Conservation (phyloP, 2,888 invertebrate genomes). For the Euproctis similis region DNA sequence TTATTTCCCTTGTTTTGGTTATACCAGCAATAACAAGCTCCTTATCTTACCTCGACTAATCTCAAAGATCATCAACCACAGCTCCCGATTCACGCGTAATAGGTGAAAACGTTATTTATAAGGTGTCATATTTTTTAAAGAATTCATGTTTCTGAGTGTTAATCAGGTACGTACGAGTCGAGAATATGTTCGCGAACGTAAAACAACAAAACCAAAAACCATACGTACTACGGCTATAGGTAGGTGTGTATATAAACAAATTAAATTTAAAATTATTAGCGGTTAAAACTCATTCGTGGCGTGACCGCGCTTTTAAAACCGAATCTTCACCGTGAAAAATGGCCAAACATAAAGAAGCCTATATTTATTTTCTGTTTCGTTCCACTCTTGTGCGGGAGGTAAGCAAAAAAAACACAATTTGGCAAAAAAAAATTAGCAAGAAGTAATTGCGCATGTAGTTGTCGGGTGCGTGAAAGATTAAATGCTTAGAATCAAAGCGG, state of each 20-base stretch:
- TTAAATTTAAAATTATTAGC: too few relatives aligned
- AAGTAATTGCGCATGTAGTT: constrained; percentile 30
- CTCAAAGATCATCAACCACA: too few relatives aligned
- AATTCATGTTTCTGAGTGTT: too few relatives aligned
- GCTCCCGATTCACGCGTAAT: too few relatives aligned
- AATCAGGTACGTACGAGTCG: too few relatives aligned
- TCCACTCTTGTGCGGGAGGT: constrained; percentile 32
- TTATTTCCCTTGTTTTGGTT: too few relatives aligned
- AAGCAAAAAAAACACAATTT: constrained; percentile 29
- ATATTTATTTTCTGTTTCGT: constrained; percentile 49
- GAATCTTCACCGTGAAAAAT: constrained; percentile 38
- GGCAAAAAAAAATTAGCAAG: constrained; percentile 24
- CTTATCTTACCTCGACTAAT: too few relatives aligned
- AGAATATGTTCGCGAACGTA: constrained; percentile 16
- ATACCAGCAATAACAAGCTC: too few relatives aligned
- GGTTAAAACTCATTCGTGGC: constrained; percentile 36
- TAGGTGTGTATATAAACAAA: too few relatives aligned
- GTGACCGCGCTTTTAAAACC: constrained; percentile 30
- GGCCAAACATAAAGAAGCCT: constrained; percentile 43
- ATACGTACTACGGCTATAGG: too few relatives aligned
- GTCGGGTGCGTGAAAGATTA: constrained; percentile 19
- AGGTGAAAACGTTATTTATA: too few relatives aligned
- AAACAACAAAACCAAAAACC: constrained; percentile 22
- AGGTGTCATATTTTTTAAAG: too few relatives aligned
- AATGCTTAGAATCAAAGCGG: not conserved